Conservation (phyloP, 1,140 invertebrate species). For the Littorina saxatilis region DNA sequence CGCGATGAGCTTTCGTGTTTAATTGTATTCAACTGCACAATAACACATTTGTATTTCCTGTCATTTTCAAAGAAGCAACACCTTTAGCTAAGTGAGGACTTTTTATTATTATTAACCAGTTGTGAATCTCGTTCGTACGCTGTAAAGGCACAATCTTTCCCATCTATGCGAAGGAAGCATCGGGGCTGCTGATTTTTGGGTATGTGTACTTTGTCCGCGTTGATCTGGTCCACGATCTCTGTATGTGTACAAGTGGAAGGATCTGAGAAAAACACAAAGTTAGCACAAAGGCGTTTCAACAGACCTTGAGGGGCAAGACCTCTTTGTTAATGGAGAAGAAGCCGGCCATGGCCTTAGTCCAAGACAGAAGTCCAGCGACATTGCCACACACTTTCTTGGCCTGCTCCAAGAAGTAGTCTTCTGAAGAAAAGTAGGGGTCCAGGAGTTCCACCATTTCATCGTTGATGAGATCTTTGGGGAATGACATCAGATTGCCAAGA, state of each 20-base stretch:
- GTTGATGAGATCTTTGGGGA: conserved; percentile 97
- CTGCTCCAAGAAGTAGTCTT: conserved; percentile 72
- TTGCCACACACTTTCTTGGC: conserved; percentile 86
- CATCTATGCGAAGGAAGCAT: no score
- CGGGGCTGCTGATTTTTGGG: no score
- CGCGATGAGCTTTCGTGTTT: not conserved
- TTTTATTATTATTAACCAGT: no score
- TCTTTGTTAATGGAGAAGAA: conserved; percentile 98
- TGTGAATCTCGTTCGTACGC: no score
- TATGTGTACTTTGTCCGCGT: conserved; percentile 91
- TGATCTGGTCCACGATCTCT: conserved; percentile 91
- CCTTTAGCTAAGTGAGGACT: no score
- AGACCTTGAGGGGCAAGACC: conserved; percentile 92
- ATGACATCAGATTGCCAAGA: conserved; percentile 92
- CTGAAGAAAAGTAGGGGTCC: conserved; percentile 93
- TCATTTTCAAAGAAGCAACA: not conserved
- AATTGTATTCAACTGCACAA: no score
- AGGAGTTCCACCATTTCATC: conserved; percentile 96
- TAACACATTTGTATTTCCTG: no score
- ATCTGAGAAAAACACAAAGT: no score
- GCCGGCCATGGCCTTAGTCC: conserved; percentile 97
- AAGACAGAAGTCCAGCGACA: conserved; percentile 95
- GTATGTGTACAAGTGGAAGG: no score
- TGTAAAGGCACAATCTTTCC: no score
- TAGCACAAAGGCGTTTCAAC: not conserved